Percentiles rank a stretch among this genome's conserved stretches.
phyloP scores from a whole-genome alignment of 1,140 invertebrate species.

The Drosophila nigromelanica region DNA sequence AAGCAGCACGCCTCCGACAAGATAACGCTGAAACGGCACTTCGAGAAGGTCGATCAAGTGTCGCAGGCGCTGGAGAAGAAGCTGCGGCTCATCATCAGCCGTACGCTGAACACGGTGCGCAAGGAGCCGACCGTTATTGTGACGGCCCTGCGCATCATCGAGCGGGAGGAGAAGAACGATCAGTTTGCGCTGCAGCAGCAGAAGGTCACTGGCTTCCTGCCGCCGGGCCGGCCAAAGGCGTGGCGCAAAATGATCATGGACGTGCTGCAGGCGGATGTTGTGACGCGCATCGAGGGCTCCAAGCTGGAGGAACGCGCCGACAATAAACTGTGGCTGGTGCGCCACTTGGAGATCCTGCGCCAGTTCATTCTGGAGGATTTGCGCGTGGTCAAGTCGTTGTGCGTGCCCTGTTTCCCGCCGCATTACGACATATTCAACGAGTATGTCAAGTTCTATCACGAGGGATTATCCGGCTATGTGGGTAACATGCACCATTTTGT shows the following conservation, averaged over 20 bases:
- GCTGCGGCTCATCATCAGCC: slow-evolving; percentile 93
- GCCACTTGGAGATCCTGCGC: slow-evolving; percentile 90
- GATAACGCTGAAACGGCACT: slow-evolving; percentile 96
- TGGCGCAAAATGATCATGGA: slow-evolving; percentile 95
- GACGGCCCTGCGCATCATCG: slow-evolving; percentile 97
- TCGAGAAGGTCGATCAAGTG: slow-evolving; percentile 96
- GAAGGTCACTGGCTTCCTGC: slow-evolving; percentile 93
- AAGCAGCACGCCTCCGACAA: slow-evolving; percentile 95
- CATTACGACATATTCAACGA: slow-evolving; percentile 95
- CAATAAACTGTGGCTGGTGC: slow-evolving; percentile 98
- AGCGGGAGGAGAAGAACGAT: slow-evolving; percentile 97
- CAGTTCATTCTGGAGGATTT: slow-evolving; percentile 96
- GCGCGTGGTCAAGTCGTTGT: slow-evolving; percentile 95
- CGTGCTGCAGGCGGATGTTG: slow-evolving; percentile 93
- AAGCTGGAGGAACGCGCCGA: slow-evolving; percentile 95
- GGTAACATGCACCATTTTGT: slow-evolving; percentile 72
- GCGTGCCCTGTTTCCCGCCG: slow-evolving; percentile 98
- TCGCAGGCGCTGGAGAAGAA: slow-evolving; percentile 96
- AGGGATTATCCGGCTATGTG: slow-evolving; percentile 92
- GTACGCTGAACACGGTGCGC: slow-evolving; percentile 96
- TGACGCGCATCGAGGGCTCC: slow-evolving; percentile 93
- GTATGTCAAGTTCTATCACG: slow-evolving; percentile 98
- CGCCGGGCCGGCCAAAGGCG: slow-evolving; percentile 95
- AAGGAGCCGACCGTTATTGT: slow-evolving; percentile 98
- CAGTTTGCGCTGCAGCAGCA: slow-evolving; percentile 91